Evolutionary conservation across 1,140 invertebrate species (phyloP).

Genomic region (Drosophila neocordata): DNA sequence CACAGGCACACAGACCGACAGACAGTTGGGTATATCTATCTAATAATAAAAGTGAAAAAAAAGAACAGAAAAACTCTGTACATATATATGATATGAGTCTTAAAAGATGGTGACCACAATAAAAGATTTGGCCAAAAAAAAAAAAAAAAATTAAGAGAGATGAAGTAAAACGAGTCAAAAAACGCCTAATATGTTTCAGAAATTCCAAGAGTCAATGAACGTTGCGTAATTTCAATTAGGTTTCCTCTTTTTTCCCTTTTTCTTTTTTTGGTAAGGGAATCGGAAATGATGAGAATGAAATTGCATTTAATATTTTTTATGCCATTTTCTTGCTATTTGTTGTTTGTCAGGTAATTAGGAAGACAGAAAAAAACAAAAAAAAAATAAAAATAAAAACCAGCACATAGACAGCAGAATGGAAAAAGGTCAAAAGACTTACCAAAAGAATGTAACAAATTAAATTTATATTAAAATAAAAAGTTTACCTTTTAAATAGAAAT

Average conservation of each 20-base stretch:
- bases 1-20: slow-evolving; percentile 48
- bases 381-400: too few species aligned
- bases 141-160: not conserved
- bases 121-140: slow-evolving; percentile 29
- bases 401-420: too few species aligned
- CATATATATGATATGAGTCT: not conserved
- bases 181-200: slow-evolving; percentile 35
- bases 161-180: slow-evolving; percentile 1
- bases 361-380: slow-evolving; percentile 4
- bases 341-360: slow-evolving; percentile 50
- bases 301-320: slow-evolving; percentile 71
- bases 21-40: slow-evolving; percentile 37
- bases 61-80: slow-evolving; percentile 18
- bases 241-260: slow-evolving; percentile 18
- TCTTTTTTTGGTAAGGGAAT: slow-evolving; percentile 35
- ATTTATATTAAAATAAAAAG: not conserved
- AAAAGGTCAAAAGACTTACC: slow-evolving; percentile 64
- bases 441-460: slow-evolving; percentile 14
- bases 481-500: too few species aligned
- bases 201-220: slow-evolving; percentile 78
- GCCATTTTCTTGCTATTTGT: slow-evolving; percentile 18
- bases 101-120: slow-evolving; percentile 35
- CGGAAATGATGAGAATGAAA: slow-evolving; percentile 78
- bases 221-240: slow-evolving; percentile 81
- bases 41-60: slow-evolving; percentile 78